A percentile compares a stretch with the other conserved stretches of the same genome.
These are phyloP conservation scores for Diabrotica undecimpunctata DNA, from an alignment of 1,140 invertebrate genomes.

Conservation along the genomic window DNA sequence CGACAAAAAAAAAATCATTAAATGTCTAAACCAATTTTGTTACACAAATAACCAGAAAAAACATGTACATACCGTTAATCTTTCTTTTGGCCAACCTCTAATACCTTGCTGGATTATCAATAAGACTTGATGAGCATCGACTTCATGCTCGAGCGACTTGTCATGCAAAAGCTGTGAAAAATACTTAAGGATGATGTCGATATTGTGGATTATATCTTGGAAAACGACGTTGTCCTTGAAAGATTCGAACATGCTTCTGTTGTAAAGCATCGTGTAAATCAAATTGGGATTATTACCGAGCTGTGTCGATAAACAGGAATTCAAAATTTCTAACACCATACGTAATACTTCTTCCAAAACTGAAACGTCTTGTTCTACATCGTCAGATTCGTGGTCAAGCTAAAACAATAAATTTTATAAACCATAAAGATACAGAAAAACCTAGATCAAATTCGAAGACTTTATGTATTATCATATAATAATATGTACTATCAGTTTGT, in stretches of 20 bases:
- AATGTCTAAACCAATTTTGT: no score
- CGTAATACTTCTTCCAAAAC: conserved; percentile 96
- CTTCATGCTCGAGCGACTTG: conserved; percentile 49
- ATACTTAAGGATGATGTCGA: conserved; percentile 76
- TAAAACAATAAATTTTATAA: conserved; percentile 8
- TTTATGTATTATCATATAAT: no score
- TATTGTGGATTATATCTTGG: conserved; percentile 94
- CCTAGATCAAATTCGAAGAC: no score
- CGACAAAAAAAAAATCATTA: no score
- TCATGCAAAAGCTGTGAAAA: conserved; percentile 40
- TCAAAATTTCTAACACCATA: conserved; percentile 95
- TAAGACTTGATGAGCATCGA: conserved; percentile 83
- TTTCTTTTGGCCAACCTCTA: conserved; percentile 85
- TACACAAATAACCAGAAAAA: no score
- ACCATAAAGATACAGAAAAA: no score
- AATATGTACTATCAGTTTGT: no score
- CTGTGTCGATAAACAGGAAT: conserved; percentile 86
- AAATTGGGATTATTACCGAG: conserved; percentile 90
- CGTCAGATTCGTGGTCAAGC: conserved; percentile 30
- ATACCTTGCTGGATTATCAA: conserved; percentile 82
- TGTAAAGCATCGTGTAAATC: conserved; percentile 94
- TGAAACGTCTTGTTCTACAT: conserved; percentile 79
- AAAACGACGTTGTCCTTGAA: conserved; percentile 85
- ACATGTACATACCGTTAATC: conserved; percentile 68
- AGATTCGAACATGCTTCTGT: conserved; percentile 83